phyloP scores from a whole-genome alignment of 2,113 vertebrate species.

The Leucoraja erinaceus region DNA sequence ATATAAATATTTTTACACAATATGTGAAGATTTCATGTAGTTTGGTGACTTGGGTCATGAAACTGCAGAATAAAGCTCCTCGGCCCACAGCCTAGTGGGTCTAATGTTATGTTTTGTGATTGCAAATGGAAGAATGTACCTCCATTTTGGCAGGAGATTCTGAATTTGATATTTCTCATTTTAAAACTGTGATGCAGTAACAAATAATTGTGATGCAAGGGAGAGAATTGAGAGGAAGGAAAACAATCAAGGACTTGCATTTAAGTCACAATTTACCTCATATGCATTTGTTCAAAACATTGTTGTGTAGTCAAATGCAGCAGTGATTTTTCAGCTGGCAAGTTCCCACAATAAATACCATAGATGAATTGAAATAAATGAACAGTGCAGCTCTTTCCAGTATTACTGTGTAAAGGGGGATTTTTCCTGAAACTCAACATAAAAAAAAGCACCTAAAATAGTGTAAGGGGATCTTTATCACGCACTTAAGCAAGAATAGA shows the following conservation, averaged over 20 bases:
- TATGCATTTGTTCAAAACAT: not conserved
- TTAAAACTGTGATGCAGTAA: not conserved
- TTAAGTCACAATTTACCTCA: not conserved
- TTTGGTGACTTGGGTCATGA: no score
- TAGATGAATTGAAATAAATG: not conserved
- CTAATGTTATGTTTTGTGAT: not conserved
- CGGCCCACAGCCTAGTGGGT: no score
- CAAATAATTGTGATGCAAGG: not conserved
- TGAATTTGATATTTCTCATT: not conserved
- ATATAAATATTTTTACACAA: no score
- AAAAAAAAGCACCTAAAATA: not conserved
- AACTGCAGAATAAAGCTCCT: no score
- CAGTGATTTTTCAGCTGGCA: not conserved
- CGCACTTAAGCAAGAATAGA: not conserved
- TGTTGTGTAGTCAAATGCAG: not conserved
- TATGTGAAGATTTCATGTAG: no score
- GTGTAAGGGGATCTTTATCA: not conserved
- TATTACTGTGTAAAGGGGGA: not conserved
- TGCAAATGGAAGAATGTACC: not conserved
- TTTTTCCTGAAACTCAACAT: not conserved
- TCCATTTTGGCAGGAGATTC: not conserved
- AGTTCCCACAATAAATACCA: not conserved
- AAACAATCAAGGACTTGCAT: not conserved
- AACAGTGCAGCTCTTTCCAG: not conserved
- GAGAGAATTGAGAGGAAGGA: not conserved